phyloP scores from a whole-genome alignment of 1,140 invertebrate genomes.

The Cydia pomonella region DNA sequence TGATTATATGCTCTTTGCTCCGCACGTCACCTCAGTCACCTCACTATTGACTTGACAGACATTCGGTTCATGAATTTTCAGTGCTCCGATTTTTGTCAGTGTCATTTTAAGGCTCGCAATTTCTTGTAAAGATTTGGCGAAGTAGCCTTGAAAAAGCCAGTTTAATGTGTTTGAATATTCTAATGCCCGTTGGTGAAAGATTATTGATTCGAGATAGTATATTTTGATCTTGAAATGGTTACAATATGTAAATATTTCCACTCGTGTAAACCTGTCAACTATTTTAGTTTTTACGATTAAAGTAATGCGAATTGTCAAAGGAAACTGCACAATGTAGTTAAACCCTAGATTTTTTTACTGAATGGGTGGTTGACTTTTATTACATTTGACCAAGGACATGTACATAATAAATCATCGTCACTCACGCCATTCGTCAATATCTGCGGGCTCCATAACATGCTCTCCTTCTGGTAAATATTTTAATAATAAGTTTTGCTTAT shows the following conservation, averaged over 20 bases:
- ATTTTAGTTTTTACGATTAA: constrained; percentile 52
- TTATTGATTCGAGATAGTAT: neutral
- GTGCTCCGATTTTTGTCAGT: constrained; percentile 43
- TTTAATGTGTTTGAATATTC: constrained; percentile 16
- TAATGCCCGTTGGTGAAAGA: neutral
- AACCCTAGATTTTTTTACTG: constrained; percentile 56
- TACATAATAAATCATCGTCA: constrained; percentile 73
- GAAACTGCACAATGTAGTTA: constrained; percentile 45
- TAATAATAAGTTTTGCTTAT: constrained; percentile 3
- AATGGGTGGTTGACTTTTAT: constrained; percentile 62
- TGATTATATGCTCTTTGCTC: no score
- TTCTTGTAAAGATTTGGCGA: neutral
- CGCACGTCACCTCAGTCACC: constrained; percentile 15
- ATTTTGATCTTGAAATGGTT: neutral
- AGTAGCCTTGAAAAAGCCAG: constrained; percentile 12
- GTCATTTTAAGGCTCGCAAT: constrained; percentile 38
- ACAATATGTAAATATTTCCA: constrained; percentile 8
- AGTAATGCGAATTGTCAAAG: constrained; percentile 40
- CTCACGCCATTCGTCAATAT: constrained; percentile 70
- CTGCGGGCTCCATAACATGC: constrained; percentile 68
- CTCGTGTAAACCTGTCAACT: constrained; percentile 23
- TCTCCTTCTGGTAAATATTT: constrained; percentile 69
- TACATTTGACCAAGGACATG: constrained; percentile 76
- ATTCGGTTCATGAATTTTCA: constrained; percentile 43
- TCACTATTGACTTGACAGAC: constrained; percentile 30